These are phyloP conservation scores for Aphaenogaster ashmeadi DNA, from an alignment of 1,140 invertebrate genomes.

Conservation along the genomic window DNA sequence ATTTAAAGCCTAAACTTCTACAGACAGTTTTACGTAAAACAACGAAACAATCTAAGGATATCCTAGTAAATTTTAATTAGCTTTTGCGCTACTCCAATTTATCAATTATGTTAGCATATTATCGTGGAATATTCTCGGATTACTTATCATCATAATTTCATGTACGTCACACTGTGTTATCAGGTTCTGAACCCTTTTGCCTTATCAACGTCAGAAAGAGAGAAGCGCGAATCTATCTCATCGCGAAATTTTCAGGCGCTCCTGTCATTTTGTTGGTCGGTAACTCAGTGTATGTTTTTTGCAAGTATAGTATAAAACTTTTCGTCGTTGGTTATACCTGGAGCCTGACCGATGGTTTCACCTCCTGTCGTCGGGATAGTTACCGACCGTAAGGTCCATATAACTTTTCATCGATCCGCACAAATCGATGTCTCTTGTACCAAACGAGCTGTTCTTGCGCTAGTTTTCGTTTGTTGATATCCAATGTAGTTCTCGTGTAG, in stretches of 20 bases:
- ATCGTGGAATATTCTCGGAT: neutral
- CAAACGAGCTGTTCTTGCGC: constrained; percentile 26
- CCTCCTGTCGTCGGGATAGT: neutral
- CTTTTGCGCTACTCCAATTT: neutral
- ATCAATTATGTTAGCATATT: neutral
- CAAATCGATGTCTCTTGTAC: constrained; percentile 37
- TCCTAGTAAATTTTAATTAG: neutral
- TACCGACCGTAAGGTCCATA: constrained; percentile 36
- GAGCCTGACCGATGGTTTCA: neutral
- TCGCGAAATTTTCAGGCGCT: neutral
- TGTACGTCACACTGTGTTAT: neutral
- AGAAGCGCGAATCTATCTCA: neutral
- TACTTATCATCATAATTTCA: neutral
- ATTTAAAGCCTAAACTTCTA: neutral
- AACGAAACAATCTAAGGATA: neutral
- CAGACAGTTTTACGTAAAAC: neutral
- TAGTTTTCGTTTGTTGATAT: constrained; percentile 46
- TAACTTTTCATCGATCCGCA: neutral
- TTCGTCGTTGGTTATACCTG: neutral
- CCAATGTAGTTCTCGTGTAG: neutral
- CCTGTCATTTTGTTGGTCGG: constrained; percentile 39
- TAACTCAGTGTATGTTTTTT: constrained; percentile 39
- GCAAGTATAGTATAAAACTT: neutral
- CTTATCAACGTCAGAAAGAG: constrained; percentile 22
- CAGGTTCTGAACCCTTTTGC: neutral